Conservation (phyloP, 2,888 invertebrate species). For the Heliconius ismenius region DNA sequence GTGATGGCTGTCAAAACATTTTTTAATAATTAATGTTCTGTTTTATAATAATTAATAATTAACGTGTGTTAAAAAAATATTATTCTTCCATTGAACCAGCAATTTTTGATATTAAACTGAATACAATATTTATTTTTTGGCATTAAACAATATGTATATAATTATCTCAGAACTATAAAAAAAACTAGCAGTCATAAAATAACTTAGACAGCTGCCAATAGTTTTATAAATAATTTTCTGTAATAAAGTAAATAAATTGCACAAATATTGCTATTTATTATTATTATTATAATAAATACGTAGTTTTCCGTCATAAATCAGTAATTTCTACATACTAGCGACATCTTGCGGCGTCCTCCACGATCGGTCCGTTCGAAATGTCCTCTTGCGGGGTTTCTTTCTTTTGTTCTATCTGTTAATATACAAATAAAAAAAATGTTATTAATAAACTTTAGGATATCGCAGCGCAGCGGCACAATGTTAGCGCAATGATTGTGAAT, state of each 20-base stretch:
- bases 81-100: no score
- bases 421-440: not conserved
- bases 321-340: slow-evolving; percentile 3
- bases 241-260: slow-evolving; percentile 4
- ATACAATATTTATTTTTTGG: slow-evolving; percentile 1
- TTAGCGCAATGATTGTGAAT: no score
- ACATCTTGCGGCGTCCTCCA: slow-evolving; percentile 17
- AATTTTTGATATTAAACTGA: not conserved
- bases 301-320: not conserved
- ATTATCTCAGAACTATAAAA: not conserved
- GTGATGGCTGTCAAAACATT: no score
- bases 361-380: slow-evolving; percentile 14
- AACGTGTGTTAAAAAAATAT: no score
- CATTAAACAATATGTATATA: slow-evolving; percentile 1
- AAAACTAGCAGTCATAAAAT: not conserved
- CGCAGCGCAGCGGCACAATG: no score
- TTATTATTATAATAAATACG: not conserved
- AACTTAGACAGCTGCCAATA: not conserved
- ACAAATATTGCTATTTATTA: slow-evolving; percentile 14
- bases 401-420: slow-evolving; percentile 22
- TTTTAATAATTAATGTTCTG: no score
- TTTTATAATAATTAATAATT: no score
- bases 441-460: no score
- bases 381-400: slow-evolving; percentile 1
- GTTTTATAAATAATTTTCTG: not conserved